Percentiles rank a stretch among this genome's conserved stretches.
phyloP scores from a whole-genome alignment of 2,797 vertebrate species.

The Varecia variegata region DNA sequence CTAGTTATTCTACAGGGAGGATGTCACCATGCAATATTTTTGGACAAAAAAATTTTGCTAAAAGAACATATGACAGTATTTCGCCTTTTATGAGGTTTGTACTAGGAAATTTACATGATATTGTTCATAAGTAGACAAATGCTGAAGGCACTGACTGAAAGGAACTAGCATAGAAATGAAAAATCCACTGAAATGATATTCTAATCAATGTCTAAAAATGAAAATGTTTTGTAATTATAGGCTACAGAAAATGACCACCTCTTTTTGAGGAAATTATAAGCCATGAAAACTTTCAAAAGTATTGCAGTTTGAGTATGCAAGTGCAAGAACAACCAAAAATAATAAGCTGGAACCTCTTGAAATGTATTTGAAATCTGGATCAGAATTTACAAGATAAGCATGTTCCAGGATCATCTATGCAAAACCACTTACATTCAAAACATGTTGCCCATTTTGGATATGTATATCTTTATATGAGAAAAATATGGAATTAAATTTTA shows the following conservation, averaged over 20 bases:
- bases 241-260: background rate
- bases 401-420: background rate
- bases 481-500: background rate
- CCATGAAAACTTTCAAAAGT: background rate
- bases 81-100: background rate
- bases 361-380: background rate
- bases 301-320: background rate
- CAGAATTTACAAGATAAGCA: background rate
- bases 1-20: background rate
- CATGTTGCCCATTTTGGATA: background rate
- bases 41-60: background rate
- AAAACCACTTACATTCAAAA: background rate
- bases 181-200: background rate
- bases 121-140: background rate
- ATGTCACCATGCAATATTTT: background rate
- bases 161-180: background rate
- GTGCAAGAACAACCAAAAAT: background rate
- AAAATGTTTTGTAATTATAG: conserved; percentile 2
- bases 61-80: background rate
- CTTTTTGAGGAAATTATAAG: background rate
- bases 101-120: background rate
- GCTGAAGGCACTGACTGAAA: background rate
- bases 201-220: background rate
- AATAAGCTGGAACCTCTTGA: background rate
- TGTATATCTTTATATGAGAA: background rate